Conservation (phyloP, 1,140 invertebrate genomes). For the Scaptodrosophila lebanonensis region DNA sequence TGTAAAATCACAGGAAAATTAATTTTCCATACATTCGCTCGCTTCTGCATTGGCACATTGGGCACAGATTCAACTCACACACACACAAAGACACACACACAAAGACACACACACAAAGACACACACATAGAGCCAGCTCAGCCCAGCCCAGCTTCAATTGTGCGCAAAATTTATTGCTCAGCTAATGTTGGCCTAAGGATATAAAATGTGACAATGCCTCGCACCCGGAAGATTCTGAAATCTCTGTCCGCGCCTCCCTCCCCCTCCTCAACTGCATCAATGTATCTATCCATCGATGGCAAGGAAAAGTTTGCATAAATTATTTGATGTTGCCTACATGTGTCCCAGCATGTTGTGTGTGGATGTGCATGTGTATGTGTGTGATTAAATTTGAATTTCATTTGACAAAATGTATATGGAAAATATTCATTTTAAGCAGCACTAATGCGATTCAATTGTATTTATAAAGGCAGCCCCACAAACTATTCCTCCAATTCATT, state of each 20-base stretch:
- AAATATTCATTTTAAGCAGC: conserved; percentile 21
- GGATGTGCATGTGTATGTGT: conserved; percentile 25
- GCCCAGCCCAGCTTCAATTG: conserved; percentile 56
- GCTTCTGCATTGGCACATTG: no score
- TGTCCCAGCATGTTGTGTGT: no score
- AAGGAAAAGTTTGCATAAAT: conserved; percentile 55
- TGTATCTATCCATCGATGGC: conserved; percentile 1
- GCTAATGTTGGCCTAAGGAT: conserved; percentile 64
- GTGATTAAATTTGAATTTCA: conserved; percentile 42
- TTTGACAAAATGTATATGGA: conserved; percentile 18
- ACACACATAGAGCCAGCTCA: no score
- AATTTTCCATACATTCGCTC: conserved; percentile 65
- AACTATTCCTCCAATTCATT: no score
- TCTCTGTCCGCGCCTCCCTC: no score
- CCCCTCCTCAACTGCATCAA: no score
- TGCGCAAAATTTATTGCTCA: conserved; percentile 66
- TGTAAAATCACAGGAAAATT: conserved; percentile 71
- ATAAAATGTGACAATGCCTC: conserved; percentile 27
- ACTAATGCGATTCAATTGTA: conserved; percentile 36
- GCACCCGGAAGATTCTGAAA: no score
- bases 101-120: no score
- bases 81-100: no score
- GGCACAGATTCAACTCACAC: no score
- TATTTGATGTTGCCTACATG: conserved; percentile 13
- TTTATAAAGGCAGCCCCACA: no score